Conservation (phyloP, 2,797 vertebrate genomes). For the Todus mexicanus region DNA sequence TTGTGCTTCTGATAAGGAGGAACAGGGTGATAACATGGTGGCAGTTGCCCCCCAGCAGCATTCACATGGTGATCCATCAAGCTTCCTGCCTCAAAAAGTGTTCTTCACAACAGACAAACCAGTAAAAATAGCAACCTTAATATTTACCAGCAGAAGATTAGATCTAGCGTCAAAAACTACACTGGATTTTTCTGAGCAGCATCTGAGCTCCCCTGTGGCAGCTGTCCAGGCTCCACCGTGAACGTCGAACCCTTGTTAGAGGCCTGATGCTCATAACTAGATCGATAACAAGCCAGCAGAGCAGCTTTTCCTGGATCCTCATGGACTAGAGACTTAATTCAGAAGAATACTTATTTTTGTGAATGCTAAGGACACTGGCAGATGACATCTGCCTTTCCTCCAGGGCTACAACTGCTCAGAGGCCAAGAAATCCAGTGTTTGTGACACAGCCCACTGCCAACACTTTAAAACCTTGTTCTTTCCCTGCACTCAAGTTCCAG, state of each 20-base stretch:
- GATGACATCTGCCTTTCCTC: not conserved
- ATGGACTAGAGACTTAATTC: not conserved
- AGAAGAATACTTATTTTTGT: not conserved
- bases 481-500: not conserved
- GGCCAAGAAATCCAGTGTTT: not conserved
- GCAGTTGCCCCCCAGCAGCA: not conserved
- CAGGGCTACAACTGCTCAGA: not conserved
- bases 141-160: not conserved
- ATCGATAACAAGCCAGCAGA: not conserved
- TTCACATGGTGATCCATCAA: not conserved
- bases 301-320: not conserved
- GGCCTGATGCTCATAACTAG: not conserved
- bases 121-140: not conserved
- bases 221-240: accelerated
- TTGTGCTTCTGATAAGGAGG: not conserved
- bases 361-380: not conserved
- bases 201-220: not conserved
- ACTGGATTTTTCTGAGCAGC: not conserved
- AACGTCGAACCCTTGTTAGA: not conserved
- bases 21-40: accelerated
- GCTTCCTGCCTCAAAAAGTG: not conserved
- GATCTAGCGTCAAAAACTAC: not conserved
- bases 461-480: not conserved
- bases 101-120: not conserved
- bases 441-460: not conserved